Conservation (phyloP, 2,113 vertebrate species). For the Cettia cetti region DNA sequence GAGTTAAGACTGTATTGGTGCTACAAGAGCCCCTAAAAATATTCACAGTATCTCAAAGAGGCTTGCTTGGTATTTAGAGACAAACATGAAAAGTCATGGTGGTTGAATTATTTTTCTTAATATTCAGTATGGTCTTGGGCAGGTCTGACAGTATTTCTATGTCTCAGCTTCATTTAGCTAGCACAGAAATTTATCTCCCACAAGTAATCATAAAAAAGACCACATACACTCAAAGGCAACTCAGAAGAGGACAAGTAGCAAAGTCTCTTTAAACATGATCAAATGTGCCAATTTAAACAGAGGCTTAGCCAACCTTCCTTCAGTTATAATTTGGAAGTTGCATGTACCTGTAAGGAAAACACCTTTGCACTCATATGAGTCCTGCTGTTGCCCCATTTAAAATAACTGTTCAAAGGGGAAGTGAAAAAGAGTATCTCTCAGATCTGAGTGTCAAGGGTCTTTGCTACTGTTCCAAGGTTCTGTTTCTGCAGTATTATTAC, state of each 20-base stretch:
- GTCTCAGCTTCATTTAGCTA: background rate
- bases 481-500: background rate
- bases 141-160: background rate
- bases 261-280: background rate
- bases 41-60: background rate
- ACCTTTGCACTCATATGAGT: background rate
- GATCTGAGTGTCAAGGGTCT: background rate
- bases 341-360: fast-evolving
- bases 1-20: background rate
- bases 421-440: background rate
- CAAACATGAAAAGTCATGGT: background rate
- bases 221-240: background rate
- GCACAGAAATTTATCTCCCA: background rate
- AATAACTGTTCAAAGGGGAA: background rate
- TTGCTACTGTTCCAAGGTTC: background rate
- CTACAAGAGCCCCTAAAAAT: background rate
- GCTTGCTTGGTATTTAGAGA: background rate
- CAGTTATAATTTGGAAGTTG: background rate
- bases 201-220: background rate
- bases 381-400: background rate
- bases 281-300: background rate
- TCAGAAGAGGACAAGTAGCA: background rate
- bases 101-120: background rate
- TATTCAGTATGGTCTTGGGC: background rate
- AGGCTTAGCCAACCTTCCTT: background rate